Evolutionary conservation across 2,113 vertebrate species (phyloP).

Genomic region (Microcebus jonahi): DNA sequence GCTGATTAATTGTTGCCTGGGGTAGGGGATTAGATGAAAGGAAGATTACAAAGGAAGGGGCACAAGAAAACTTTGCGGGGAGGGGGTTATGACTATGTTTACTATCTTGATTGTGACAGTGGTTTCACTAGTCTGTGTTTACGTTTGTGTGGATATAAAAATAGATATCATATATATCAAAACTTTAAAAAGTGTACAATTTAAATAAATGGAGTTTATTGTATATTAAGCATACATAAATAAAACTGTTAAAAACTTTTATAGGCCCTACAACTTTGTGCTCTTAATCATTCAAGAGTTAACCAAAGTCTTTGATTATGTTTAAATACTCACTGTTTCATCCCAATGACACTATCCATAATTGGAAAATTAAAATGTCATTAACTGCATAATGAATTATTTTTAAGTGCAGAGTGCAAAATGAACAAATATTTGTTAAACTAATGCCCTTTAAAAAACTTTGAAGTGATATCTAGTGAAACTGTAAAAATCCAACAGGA

Average conservation of each 20-base stretch:
- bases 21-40: not conserved
- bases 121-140: not conserved
- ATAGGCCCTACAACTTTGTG: not conserved
- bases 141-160: not conserved
- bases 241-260: constrained; percentile 3
- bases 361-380: constrained; percentile 57
- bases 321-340: constrained; percentile 38
- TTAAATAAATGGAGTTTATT: not conserved
- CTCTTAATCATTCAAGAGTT: not conserved
- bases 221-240: not conserved
- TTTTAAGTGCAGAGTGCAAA: constrained; percentile 57
- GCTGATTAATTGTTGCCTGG: not conserved
- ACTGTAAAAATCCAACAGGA: constrained; percentile 45
- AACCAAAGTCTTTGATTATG: not conserved
- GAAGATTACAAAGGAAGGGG: not conserved
- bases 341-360: not conserved
- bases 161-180: not conserved
- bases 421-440: constrained; percentile 47
- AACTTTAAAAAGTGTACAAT: not conserved
- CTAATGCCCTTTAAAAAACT: constrained; percentile 29
- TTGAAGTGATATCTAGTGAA: not conserved
- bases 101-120: not conserved
- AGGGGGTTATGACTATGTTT: not conserved
- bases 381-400: constrained; percentile 38
- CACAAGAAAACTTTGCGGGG: not conserved